Conservation (phyloP, 2,888 invertebrate species). For the Diplazon laetatorius region DNA sequence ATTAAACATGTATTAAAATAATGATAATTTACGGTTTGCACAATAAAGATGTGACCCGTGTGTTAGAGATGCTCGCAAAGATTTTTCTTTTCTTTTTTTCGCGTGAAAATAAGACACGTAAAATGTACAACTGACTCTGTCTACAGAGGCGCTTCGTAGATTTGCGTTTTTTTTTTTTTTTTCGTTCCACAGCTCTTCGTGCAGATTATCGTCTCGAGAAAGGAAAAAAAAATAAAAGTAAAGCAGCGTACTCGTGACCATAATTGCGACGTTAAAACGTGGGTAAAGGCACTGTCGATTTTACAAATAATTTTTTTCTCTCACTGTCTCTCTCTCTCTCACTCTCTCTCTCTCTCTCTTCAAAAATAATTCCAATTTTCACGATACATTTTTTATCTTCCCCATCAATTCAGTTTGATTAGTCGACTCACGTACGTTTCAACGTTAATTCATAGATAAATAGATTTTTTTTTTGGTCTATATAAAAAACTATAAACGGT, state of each 20-base stretch:
- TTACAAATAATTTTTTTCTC: neutral
- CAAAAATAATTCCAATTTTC: neutral
- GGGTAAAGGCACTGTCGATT: neutral
- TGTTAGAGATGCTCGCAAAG: no score
- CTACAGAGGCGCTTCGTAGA: no score
- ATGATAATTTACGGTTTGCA: neutral
- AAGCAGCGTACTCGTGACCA: neutral
- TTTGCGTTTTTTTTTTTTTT: no score
- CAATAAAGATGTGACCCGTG: conserved; percentile 23
- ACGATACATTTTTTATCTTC: conserved; percentile 6
- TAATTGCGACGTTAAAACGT: neutral
- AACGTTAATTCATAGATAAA: conserved; percentile 53
- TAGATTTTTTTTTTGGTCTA: conserved; percentile 55
- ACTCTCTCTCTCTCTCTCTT: neutral
- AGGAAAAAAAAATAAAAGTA: no score
- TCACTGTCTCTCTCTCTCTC: neutral
- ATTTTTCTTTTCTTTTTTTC: no score
- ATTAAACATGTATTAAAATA: conserved; percentile 2
- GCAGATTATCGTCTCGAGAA: no score
- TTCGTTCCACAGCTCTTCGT: no score
- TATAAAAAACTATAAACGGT: conserved; percentile 35
- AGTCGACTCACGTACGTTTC: conserved; percentile 31
- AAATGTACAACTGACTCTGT: conserved; percentile 4
- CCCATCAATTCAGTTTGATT: conserved; percentile 41
- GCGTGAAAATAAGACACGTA: conserved; percentile 32